phyloP scores from a whole-genome alignment of 1,140 invertebrate species.

The Pseudomyrmex dendroicus region DNA sequence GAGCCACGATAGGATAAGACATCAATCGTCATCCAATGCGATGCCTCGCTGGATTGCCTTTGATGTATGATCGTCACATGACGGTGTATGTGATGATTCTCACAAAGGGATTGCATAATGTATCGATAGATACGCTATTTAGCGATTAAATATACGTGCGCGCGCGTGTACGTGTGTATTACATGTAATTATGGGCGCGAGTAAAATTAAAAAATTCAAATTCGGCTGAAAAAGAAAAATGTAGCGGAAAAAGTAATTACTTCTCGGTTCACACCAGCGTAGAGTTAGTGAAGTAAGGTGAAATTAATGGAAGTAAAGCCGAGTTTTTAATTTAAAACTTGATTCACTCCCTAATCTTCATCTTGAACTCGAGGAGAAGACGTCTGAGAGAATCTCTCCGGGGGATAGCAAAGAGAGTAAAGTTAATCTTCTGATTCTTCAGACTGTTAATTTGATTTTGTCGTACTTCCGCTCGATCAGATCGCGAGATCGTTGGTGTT shows the following conservation, averaged over 20 bases:
- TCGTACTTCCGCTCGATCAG: slow-evolving; percentile 22
- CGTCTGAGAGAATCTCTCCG: neutral
- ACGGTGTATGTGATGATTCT: slow-evolving; percentile 6
- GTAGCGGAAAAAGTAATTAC: slow-evolving; percentile 2
- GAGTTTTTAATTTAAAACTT: slow-evolving; percentile 48
- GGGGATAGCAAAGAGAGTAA: slow-evolving; percentile 23
- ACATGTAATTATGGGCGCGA: neutral
- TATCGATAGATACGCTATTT: neutral
- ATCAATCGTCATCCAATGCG: neutral
- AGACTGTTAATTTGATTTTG: slow-evolving; percentile 28
- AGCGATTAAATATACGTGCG: neutral
- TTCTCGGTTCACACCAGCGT: slow-evolving; percentile 7
- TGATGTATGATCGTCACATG: slow-evolving; percentile 1
- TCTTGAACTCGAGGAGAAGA: slow-evolving; percentile 10
- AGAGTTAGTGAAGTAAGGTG: slow-evolving; percentile 4
- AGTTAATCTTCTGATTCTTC: slow-evolving; percentile 45
- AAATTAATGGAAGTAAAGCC: slow-evolving; percentile 28
- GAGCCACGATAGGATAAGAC: neutral
- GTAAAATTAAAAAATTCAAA: slow-evolving; percentile 11
- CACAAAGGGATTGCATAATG: neutral
- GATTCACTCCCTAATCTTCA: slow-evolving; percentile 26
- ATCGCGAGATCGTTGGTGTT: slow-evolving; percentile 10
- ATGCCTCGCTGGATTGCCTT: neutral
- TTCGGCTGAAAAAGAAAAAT: neutral
- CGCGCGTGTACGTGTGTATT: neutral